These are phyloP conservation scores for Sisyra terminalis DNA, from an alignment of 2,888 invertebrate species.

Conservation along the genomic window DNA sequence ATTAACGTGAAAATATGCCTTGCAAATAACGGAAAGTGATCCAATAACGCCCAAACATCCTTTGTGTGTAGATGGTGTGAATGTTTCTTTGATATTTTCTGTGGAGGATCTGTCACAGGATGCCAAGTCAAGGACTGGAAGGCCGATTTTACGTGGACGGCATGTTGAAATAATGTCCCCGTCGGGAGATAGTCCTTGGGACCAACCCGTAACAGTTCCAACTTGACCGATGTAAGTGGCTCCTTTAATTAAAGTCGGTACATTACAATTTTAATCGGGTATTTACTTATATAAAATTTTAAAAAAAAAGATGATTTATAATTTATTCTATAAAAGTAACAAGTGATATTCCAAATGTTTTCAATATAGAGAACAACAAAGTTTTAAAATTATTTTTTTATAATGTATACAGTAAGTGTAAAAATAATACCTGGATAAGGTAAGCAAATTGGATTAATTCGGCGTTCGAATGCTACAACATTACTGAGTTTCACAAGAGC, in stretches of 20 bases:
- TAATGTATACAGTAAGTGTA: background rate
- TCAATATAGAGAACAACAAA: background rate
- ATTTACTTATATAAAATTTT: too few relatives aligned
- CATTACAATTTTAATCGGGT: too few relatives aligned
- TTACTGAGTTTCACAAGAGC: constrained; percentile 35
- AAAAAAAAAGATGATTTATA: background rate
- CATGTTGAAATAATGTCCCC: constrained; percentile 22
- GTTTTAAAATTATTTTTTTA: background rate
- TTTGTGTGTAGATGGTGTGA: constrained; percentile 13
- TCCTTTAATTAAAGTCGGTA: constrained; percentile 17
- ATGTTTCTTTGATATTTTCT: constrained; percentile 12
- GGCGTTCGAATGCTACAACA: constrained; percentile 30
- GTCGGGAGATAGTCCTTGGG: constrained; percentile 16
- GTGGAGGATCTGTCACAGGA: constrained; percentile 28
- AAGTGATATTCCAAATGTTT: background rate
- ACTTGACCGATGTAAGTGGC: constrained; percentile 32
- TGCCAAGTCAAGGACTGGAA: constrained; percentile 29
- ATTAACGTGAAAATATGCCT: constrained; percentile 21
- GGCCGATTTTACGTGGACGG: constrained; percentile 31
- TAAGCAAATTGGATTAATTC: constrained; percentile 39
- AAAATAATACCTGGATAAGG: constrained; percentile 30
- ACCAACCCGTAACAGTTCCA: constrained; percentile 31
- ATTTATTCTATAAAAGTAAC: background rate
- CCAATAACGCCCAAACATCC: constrained; percentile 38
- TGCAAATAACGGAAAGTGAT: constrained; percentile 29